Evolutionary conservation across 2,797 vertebrate genomes (phyloP).

Genomic region (Bucorvus abyssinicus): DNA sequence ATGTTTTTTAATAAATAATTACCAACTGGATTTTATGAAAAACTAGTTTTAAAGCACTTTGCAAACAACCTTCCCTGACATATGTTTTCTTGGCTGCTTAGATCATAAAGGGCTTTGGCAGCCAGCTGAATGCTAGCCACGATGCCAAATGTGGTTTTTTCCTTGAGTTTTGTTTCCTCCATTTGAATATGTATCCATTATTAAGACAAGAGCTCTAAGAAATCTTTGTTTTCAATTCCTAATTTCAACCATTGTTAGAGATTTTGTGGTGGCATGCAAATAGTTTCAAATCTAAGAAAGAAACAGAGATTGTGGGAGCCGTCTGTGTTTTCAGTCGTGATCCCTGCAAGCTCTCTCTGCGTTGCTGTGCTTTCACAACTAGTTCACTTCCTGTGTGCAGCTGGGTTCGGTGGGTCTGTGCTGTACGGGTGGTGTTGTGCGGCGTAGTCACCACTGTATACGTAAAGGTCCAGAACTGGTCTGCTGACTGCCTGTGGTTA

Average conservation of each 20-base stretch:
- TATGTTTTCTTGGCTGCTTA: constrained; percentile 21
- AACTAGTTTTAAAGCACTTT: constrained; percentile 33
- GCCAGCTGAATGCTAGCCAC: not conserved
- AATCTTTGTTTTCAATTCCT: not conserved
- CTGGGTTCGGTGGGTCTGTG: not conserved
- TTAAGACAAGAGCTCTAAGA: not conserved
- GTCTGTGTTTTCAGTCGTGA: not conserved
- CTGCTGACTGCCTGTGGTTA: not conserved
- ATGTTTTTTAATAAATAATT: constrained; percentile 50
- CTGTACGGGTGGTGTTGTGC: not conserved
- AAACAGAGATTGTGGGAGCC: rapidly evolving
- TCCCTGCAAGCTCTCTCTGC: not conserved
- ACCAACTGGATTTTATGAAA: constrained; percentile 36
- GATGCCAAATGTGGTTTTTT: not conserved
- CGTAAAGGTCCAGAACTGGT: not conserved
- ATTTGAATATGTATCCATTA: not conserved
- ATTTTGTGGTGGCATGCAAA: not conserved
- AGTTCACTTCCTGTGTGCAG: rapidly evolving
- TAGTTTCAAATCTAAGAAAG: not conserved
- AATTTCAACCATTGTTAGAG: not conserved
- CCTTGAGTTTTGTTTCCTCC: not conserved
- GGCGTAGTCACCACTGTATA: rapidly evolving
- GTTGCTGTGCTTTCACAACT: rapidly evolving
- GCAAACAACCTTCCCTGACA: constrained; percentile 13
- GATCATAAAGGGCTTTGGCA: not conserved